Conservation (phyloP, 2,113 vertebrate genomes). For the Callithrix jacchus region DNA sequence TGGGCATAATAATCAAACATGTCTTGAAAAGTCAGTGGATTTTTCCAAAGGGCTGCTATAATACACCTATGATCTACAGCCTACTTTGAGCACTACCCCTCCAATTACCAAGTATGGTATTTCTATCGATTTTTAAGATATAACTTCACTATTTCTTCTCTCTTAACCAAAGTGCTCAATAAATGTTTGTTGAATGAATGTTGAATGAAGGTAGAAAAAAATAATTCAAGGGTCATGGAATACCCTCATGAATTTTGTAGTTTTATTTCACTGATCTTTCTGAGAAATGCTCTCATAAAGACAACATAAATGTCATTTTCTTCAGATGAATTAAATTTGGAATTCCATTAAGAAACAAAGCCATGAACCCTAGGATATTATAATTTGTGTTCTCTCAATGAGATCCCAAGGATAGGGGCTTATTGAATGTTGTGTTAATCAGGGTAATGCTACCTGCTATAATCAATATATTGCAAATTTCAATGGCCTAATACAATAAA, state of each 20-base stretch:
- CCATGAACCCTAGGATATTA: background rate
- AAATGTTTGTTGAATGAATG: conserved; percentile 62
- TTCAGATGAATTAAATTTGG: conserved; percentile 34
- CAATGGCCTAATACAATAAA: background rate
- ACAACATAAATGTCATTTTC: background rate
- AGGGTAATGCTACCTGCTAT: background rate
- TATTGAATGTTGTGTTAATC: background rate
- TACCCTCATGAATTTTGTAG: conserved; percentile 52
- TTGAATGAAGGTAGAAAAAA: conserved; percentile 45
- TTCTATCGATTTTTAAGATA: conserved; percentile 37
- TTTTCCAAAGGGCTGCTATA: conserved; percentile 10
- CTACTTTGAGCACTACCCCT: background rate
- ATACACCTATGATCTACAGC: background rate
- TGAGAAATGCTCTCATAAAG: conserved; percentile 42
- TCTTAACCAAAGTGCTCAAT: conserved; percentile 22
- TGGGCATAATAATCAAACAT: background rate
- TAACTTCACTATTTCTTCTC: background rate
- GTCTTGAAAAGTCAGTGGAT: conserved; percentile 48
- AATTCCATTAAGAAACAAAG: conserved; percentile 30
- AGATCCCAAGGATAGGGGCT: background rate
- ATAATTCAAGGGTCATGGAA: conserved; percentile 36
- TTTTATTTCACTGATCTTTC: conserved; percentile 55
- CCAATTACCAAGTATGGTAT: background rate
- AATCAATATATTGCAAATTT: background rate
- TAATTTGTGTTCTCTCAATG: background rate